phyloP scores from a whole-genome alignment of 2,888 invertebrate genomes.

The Euproctis similis region DNA sequence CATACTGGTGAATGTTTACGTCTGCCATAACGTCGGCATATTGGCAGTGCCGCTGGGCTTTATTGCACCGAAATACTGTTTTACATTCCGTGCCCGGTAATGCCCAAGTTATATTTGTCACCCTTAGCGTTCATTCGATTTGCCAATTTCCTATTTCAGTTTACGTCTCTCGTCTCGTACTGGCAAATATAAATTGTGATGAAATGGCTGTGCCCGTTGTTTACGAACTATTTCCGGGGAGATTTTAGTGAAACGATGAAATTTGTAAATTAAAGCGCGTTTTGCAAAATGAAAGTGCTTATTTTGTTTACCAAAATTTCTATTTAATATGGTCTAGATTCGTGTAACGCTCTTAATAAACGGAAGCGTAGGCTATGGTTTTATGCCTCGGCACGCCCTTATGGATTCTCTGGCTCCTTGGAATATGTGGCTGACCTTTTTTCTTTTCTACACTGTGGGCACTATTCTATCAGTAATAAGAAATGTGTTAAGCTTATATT shows the following conservation, averaged over 20 bases:
- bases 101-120: constrained; percentile 44
- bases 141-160: constrained; percentile 19
- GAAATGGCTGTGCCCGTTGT: neutral
- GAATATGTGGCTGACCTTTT: no score
- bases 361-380: no score
- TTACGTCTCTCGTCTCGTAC: constrained; percentile 4
- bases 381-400: no score
- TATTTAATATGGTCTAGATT: no score
- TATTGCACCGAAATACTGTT: constrained; percentile 47
- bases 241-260: no score
- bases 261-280: no score
- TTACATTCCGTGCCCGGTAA: constrained; percentile 39
- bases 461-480: neutral
- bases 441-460: no score
- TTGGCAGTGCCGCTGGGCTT: constrained; percentile 23
- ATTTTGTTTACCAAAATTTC: no score
- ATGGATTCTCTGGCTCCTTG: no score
- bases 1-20: constrained; percentile 45
- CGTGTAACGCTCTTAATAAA: no score
- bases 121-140: constrained; percentile 20
- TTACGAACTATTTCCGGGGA: neutral
- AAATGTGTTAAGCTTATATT: neutral
- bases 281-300: no score
- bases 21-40: constrained; percentile 41
- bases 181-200: constrained; percentile 4